Conservation (phyloP, 2,888 invertebrate genomes). For the Thecocarcelia acutangulata region DNA sequence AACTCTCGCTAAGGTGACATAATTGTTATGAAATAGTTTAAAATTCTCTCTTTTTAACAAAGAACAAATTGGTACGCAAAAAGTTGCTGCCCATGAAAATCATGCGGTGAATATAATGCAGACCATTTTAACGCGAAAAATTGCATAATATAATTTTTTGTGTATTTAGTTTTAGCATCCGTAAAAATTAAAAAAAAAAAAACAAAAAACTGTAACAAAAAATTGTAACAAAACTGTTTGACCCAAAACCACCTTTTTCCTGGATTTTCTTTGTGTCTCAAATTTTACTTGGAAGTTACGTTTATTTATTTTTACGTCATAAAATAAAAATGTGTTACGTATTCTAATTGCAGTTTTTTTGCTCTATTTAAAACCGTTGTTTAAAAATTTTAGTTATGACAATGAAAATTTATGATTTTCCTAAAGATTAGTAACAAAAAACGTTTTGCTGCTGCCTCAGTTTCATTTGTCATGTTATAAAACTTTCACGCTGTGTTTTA, state of each 20-base stretch:
- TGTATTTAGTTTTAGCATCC: slow-evolving; percentile 7
- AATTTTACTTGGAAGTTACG: not conserved
- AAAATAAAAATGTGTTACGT: slow-evolving; percentile 23
- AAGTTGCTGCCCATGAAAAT: slow-evolving; percentile 27
- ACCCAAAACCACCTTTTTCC: slow-evolving; percentile 23
- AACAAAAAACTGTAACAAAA: slow-evolving; percentile 67
- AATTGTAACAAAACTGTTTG: slow-evolving; percentile 55
- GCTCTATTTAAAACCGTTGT: not conserved
- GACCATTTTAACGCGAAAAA: slow-evolving; percentile 57
- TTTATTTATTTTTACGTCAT: slow-evolving; percentile 22
- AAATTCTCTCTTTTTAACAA: slow-evolving; percentile 32
- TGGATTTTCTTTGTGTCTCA: not conserved
- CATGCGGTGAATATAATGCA: slow-evolving; percentile 50
- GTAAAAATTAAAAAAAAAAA: not conserved
- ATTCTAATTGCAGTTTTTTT: slow-evolving; percentile 21
- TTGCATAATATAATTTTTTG: not conserved
- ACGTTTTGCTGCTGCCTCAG: not conserved
- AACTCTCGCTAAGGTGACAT: slow-evolving; percentile 25
- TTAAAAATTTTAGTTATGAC: not conserved
- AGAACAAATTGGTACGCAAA: not conserved
- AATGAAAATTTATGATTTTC: not conserved
- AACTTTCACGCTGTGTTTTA: slow-evolving; percentile 60
- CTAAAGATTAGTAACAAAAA: slow-evolving; percentile 24
- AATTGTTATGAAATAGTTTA: slow-evolving; percentile 64
- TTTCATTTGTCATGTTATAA: not conserved